Conservation (phyloP, 2,113 vertebrate genomes). For the Daphoenositta chrysoptera region DNA sequence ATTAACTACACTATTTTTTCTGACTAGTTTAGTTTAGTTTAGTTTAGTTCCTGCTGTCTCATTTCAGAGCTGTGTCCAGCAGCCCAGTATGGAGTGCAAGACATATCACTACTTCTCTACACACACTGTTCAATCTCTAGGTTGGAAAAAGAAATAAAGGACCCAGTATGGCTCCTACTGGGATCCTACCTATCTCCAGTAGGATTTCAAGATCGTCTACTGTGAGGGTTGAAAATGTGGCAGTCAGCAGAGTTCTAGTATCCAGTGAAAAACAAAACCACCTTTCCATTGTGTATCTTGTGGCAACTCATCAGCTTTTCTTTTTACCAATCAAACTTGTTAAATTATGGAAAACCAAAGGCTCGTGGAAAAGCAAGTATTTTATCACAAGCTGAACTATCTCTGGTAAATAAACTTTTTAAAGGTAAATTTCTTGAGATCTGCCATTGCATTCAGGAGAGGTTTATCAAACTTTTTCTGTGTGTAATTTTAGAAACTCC, state of each 20-base stretch:
- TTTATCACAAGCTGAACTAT: not conserved
- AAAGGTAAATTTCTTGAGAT: not conserved
- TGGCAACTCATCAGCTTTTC: not conserved
- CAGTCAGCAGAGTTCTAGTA: not conserved
- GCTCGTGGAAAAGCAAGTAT: not conserved
- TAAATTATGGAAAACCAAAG: not conserved
- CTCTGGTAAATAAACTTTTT: not conserved
- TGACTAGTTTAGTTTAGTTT: not conserved
- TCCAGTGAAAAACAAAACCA: not conserved
- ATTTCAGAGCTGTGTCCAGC: not conserved
- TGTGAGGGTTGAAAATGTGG: not conserved
- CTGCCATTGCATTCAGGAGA: slow-evolving; percentile 24
- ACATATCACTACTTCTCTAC: not conserved
- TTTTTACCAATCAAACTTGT: not conserved
- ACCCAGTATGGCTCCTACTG: not conserved
- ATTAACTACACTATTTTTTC: not conserved
- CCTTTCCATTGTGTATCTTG: not conserved
- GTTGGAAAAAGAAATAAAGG: not conserved
- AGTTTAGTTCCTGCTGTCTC: not conserved
- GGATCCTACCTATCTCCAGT: not conserved
- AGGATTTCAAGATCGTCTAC: not conserved
- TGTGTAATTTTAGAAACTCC: slow-evolving; percentile 59
- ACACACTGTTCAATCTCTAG: not conserved
- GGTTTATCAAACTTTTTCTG: slow-evolving; percentile 2
- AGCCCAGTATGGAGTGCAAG: not conserved